phyloP scores from a whole-genome alignment of 2,797 vertebrate genomes.

The Menidia menidia region DNA sequence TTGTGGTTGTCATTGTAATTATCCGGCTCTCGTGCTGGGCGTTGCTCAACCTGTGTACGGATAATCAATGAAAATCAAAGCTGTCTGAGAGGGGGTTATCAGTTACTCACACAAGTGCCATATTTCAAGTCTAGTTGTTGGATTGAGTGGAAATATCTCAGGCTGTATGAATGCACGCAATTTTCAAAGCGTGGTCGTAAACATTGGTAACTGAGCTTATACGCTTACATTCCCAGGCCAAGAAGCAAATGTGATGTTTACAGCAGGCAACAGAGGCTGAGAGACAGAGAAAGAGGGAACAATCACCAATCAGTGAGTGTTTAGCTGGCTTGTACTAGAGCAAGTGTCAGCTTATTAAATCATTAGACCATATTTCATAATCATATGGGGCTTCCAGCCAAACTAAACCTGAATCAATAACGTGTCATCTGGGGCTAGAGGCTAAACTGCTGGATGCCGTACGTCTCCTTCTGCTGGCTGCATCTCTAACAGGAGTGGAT shows the following conservation, averaged over 20 bases:
- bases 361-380: slow-evolving; percentile 70
- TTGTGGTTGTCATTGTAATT: slow-evolving; percentile 29
- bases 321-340: slow-evolving; percentile 61
- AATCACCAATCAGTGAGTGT: slow-evolving; percentile 63
- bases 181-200: neutral
- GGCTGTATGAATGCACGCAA: neutral
- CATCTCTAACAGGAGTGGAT: slow-evolving; percentile 41
- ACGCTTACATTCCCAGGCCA: slow-evolving; percentile 4
- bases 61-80: slow-evolving; percentile 35
- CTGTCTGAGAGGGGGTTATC: slow-evolving; percentile 19
- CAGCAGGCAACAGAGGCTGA: slow-evolving; percentile 13
- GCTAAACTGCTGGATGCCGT: slow-evolving; percentile 32
- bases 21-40: slow-evolving; percentile 40
- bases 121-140: neutral
- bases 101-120: neutral
- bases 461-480: slow-evolving; percentile 26
- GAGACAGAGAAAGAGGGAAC: slow-evolving; percentile 20
- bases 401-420: slow-evolving; percentile 65
- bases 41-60: slow-evolving; percentile 36
- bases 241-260: slow-evolving; percentile 11
- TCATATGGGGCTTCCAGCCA: slow-evolving; percentile 54
- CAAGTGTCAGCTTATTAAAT: slow-evolving; percentile 68
- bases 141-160: neutral
- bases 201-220: slow-evolving; percentile 6
- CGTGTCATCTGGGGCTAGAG: slow-evolving; percentile 55